Percentiles rank a stretch among this genome's conserved stretches.
Evolutionary conservation across 1,140 invertebrate genomes (phyloP).

Genomic region (Phortica variegata): DNA sequence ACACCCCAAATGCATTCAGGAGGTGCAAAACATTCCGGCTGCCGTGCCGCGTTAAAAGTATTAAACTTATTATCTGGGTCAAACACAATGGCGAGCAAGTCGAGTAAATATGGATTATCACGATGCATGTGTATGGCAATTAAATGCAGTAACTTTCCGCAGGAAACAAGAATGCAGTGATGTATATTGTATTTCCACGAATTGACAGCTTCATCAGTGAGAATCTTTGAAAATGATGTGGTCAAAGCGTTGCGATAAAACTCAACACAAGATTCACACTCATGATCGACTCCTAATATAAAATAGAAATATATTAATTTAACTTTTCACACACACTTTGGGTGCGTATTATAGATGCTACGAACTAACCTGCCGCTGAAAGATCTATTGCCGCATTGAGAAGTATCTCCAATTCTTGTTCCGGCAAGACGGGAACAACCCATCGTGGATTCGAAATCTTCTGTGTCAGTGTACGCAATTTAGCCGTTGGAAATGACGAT

Average conservation of each 20-base stretch:
- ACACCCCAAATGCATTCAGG: slow-evolving; percentile 58
- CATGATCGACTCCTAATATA: slow-evolving; percentile 77
- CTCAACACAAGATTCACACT: slow-evolving; percentile 87
- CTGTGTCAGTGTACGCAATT: slow-evolving; percentile 86
- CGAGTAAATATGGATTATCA: slow-evolving; percentile 91
- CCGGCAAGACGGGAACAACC: slow-evolving; percentile 95
- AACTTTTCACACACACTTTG: not conserved
- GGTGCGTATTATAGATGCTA: no score
- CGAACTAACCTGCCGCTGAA: slow-evolving; percentile 71
- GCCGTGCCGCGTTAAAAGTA: slow-evolving; percentile 82
- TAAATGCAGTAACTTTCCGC: slow-evolving; percentile 86
- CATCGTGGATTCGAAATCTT: slow-evolving; percentile 93
- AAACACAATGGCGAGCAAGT: slow-evolving; percentile 89
- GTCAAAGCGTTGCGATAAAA: slow-evolving; percentile 95
- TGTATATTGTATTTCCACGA: slow-evolving; percentile 98
- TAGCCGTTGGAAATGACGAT: slow-evolving; percentile 75
- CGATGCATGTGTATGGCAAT: slow-evolving; percentile 87
- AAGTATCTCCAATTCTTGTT: slow-evolving; percentile 91
- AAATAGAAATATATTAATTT: no score
- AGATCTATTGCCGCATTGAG: slow-evolving; percentile 87
- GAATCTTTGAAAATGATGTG: slow-evolving; percentile 94
- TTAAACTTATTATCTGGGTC: slow-evolving; percentile 96
- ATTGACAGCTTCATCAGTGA: slow-evolving; percentile 97
- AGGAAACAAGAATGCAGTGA: slow-evolving; percentile 91
- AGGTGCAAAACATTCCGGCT: slow-evolving; percentile 72